These are phyloP conservation scores for Timema podura DNA, from an alignment of 2,888 invertebrate genomes.

Conservation along the genomic window DNA sequence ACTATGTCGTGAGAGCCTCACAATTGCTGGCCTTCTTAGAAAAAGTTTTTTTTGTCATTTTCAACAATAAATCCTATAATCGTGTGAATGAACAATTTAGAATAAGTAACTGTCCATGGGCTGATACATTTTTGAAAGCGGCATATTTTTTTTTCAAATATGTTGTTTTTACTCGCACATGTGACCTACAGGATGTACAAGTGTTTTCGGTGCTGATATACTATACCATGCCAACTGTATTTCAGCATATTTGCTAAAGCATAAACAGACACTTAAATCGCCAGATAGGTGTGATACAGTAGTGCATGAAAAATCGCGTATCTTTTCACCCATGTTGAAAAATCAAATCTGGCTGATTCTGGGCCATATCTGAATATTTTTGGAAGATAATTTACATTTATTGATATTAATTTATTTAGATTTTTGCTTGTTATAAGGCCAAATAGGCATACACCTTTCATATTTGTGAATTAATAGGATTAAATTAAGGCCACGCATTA, in stretches of 20 bases:
- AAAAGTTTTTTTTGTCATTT: background rate
- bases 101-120: background rate
- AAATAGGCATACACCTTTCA: no score
- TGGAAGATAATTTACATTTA: no score
- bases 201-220: constrained; percentile 2
- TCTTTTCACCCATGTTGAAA: background rate
- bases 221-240: background rate
- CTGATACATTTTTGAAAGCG: background rate
- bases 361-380: no score
- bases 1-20: background rate
- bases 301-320: background rate
- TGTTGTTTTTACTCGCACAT: background rate
- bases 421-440: no score
- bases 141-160: background rate
- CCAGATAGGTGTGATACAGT: background rate
- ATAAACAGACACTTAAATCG: background rate
- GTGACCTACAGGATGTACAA: background rate
- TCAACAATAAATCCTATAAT: background rate
- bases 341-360: no score
- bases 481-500: no score
- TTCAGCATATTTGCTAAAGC: background rate
- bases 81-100: background rate
- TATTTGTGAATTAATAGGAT: no score
- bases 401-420: no score
- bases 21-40: background rate